Conservation (phyloP, 1,140 invertebrate genomes). For the Zaprionus africanus region DNA sequence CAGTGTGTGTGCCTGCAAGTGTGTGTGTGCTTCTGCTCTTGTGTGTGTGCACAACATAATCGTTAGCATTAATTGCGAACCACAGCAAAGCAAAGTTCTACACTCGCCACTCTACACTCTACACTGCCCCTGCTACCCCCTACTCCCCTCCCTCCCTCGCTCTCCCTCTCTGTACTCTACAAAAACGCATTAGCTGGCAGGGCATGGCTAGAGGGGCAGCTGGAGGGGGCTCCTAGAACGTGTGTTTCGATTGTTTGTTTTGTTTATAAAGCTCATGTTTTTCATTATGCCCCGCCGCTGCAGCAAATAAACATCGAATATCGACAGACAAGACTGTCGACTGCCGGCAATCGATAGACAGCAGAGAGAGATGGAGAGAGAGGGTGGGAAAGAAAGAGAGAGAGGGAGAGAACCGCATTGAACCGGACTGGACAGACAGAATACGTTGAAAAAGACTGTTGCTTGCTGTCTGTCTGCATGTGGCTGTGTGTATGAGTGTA, state of each 20-base stretch:
- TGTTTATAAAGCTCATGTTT: constrained; percentile 80
- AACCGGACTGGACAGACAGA: constrained; percentile 3
- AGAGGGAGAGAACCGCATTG: neutral
- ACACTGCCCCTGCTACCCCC: neutral
- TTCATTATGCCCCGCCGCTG: constrained; percentile 59
- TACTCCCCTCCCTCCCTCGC: neutral
- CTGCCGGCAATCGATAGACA: constrained; percentile 59
- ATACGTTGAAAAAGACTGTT: constrained; percentile 49
- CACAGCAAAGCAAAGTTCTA: constrained; percentile 39
- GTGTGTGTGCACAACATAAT: constrained; percentile 49
- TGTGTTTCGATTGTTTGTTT: constrained; percentile 67
- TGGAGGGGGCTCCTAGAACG: constrained; percentile 5
- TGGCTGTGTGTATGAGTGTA: constrained; percentile 33
- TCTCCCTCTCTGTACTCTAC: neutral
- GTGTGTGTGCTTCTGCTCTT: constrained; percentile 6
- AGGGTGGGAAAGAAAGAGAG: neutral
- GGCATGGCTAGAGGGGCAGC: neutral
- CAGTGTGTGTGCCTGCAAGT: constrained; percentile 1
- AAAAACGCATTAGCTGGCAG: neutral
- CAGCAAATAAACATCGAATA: constrained; percentile 64
- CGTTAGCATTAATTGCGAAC: constrained; percentile 68
- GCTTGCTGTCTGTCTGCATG: constrained; percentile 43
- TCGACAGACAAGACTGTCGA: constrained; percentile 38
- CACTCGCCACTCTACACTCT: constrained; percentile 14
- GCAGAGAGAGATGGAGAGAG: constrained; percentile 35